A percentile compares a stretch with the other conserved stretches of the same genome.
Evolutionary conservation across 1,140 invertebrate species (phyloP).

Genomic region (Kradibia gibbosae): DNA sequence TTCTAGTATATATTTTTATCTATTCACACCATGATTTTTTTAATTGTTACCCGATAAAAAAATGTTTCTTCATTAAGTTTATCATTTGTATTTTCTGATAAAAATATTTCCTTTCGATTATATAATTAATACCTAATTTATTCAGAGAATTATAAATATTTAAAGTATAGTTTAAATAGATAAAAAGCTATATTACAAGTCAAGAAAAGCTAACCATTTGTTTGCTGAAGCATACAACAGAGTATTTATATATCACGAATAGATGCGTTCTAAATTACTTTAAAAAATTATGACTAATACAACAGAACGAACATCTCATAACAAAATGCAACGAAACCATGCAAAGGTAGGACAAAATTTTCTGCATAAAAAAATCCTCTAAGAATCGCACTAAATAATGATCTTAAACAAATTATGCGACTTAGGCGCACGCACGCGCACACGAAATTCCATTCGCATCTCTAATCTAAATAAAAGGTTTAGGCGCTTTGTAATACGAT

Average conservation of each 20-base stretch:
- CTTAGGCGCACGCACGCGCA: too few species aligned
- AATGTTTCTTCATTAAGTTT: neutral
- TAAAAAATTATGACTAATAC: conserved; percentile 1
- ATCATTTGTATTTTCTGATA: conserved; percentile 13
- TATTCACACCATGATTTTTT: conserved; percentile 30
- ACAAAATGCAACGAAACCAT: conserved; percentile 18
- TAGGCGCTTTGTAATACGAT: neutral
- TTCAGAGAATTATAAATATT: neutral
- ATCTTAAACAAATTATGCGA: conserved; percentile 16
- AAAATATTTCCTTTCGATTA: neutral
- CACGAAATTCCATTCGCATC: conserved; percentile 5
- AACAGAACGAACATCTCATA: neutral
- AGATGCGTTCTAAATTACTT: conserved; percentile 23
- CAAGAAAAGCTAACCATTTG: conserved; percentile 5
- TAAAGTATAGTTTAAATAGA: conserved; percentile 34
- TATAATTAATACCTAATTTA: conserved; percentile 4
- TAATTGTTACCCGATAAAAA: neutral
- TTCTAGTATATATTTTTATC: conserved; percentile 11
- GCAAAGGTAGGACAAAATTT: neutral
- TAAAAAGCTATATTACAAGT: neutral
- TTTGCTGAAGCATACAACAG: conserved; percentile 7
- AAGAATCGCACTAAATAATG: conserved; percentile 16
- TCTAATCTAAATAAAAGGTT: conserved; percentile 16
- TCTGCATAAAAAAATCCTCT: conserved; percentile 1
- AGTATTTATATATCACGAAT: conserved; percentile 33